phyloP scores from a whole-genome alignment of 2,888 invertebrate genomes.

The Liposcelis brunnea region DNA sequence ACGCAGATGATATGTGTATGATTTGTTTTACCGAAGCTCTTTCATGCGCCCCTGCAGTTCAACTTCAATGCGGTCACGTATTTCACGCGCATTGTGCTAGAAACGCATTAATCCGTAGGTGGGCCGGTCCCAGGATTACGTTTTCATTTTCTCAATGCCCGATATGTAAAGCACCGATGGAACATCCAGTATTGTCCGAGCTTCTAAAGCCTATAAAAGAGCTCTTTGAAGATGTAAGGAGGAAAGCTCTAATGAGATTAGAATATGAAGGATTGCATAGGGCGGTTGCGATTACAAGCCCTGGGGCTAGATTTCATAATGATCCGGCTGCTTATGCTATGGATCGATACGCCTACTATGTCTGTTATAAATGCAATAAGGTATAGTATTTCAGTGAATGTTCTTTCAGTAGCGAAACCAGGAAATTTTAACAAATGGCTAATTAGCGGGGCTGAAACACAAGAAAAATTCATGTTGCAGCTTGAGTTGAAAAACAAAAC shows the following conservation, averaged over 20 bases:
- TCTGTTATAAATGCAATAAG: conserved; percentile 88
- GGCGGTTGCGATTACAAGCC: conserved; percentile 44
- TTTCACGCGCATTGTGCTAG: conserved; percentile 88
- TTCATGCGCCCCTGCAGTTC: conserved; percentile 82
- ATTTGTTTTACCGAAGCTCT: conserved; percentile 96
- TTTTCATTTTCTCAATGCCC: conserved; percentile 93
- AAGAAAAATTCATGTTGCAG: background rate
- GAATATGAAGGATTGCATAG: conserved; percentile 87
- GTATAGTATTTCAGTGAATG: conserved; percentile 24
- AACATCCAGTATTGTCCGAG: conserved; percentile 62
- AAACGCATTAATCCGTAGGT: conserved; percentile 65
- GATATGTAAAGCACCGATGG: conserved; percentile 85
- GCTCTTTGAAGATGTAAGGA: conserved; percentile 73
- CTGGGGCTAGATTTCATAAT: conserved; percentile 50
- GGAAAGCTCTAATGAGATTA: conserved; percentile 87
- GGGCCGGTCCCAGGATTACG: conserved; percentile 91
- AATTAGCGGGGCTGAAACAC: conserved; percentile 1
- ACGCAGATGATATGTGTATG: conserved; percentile 99
- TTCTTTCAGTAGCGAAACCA: no score
- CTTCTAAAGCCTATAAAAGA: conserved; percentile 62
- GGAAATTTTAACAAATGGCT: background rate
- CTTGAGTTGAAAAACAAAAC: background rate
- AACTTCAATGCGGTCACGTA: conserved; percentile 86
- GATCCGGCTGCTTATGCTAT: conserved; percentile 83
- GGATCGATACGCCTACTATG: conserved; percentile 96